Evolutionary conservation across 1,140 invertebrate species (phyloP).

Genomic region (Epicauta chinensis): DNA sequence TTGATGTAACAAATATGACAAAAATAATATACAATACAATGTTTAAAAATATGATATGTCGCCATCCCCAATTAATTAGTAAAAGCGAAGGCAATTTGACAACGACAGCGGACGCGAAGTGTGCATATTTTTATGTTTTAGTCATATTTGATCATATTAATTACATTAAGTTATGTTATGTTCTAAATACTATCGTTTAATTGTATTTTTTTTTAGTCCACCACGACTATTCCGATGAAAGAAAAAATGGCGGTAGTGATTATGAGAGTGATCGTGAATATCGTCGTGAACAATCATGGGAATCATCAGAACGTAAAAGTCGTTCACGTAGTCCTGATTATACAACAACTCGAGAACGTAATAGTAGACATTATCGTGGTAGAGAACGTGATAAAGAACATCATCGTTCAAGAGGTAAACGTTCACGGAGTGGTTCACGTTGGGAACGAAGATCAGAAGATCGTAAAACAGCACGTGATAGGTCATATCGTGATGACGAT

Average conservation of each 20-base stretch:
- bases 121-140: neutral
- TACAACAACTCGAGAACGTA: conserved; percentile 26
- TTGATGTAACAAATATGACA: no score
- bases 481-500: conserved; percentile 39
- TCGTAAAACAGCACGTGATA: conserved; percentile 36
- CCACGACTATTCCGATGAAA: conserved; percentile 31
- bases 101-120: no score
- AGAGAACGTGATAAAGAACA: conserved; percentile 29
- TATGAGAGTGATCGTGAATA: conserved; percentile 36
- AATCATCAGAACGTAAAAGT: conserved; percentile 23
- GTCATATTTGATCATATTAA: no score
- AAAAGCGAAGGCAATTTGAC: neutral
- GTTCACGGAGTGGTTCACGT: conserved; percentile 32
- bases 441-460: conserved; percentile 37
- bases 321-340: conserved; percentile 30
- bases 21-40: no score
- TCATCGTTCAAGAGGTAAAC: conserved; percentile 25
- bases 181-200: no score
- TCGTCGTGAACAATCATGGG: conserved; percentile 24
- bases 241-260: conserved; percentile 29
- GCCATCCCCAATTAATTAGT: no score
- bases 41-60: no score
- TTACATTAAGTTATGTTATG: no score
- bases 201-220: conserved; percentile 6
- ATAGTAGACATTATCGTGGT: conserved; percentile 26